phyloP scores from a whole-genome alignment of 2,113 vertebrate species.

The Nyctereutes procyonoides region DNA sequence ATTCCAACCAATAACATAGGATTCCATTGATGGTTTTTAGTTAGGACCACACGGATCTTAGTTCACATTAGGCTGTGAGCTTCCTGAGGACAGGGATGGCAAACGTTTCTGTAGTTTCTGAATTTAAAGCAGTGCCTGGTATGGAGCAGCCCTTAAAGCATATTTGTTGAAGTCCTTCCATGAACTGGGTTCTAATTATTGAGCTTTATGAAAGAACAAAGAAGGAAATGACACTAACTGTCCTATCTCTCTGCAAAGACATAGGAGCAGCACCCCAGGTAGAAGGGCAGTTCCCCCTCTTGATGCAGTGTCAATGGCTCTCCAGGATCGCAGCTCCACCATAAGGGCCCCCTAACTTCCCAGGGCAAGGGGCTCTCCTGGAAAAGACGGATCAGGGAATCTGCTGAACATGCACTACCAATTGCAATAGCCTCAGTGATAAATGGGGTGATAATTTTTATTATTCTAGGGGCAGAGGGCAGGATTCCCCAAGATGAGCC shows the following conservation, averaged over 20 bases:
- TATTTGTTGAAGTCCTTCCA: background rate
- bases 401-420: too few species aligned
- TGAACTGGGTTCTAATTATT: background rate
- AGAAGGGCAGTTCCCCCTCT: background rate
- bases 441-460: background rate
- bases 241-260: background rate
- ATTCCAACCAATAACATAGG: background rate
- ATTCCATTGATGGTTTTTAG: too few species aligned
- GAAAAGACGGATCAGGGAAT: background rate
- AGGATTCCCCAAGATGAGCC: background rate
- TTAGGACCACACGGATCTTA: too few species aligned
- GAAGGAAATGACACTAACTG: background rate
- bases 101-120: background rate
- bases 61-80: background rate
- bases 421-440: background rate
- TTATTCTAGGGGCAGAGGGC: background rate
- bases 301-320: background rate
- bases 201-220: background rate
- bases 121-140: background rate
- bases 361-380: background rate
- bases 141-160: accelerated
- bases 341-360: background rate
- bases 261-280: background rate
- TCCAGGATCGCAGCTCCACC: background rate
- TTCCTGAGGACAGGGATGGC: background rate